Evolutionary conservation across 2,113 vertebrate genomes (phyloP).

Genomic region (Paralichthys olivaceus): DNA sequence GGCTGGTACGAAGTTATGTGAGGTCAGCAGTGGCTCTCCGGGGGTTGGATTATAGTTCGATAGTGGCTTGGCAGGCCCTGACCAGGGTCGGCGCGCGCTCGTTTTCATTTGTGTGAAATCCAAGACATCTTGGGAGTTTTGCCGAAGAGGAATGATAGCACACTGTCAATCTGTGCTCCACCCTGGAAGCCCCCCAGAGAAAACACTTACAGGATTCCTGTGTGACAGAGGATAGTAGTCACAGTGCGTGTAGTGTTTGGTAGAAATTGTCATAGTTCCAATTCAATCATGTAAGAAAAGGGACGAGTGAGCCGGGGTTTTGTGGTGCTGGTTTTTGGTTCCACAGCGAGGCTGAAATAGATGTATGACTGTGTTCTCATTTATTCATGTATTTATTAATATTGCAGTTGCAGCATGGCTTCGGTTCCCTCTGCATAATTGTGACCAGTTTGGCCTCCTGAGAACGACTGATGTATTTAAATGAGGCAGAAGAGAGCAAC

Average conservation of each 20-base stretch:
- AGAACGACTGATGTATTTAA: background rate
- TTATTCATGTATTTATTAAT: constrained; percentile 8
- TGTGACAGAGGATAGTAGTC: constrained; percentile 44
- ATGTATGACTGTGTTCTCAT: background rate
- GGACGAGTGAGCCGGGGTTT: constrained; percentile 21
- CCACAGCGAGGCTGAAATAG: background rate
- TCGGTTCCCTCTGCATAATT: background rate
- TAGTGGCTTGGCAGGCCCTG: constrained; percentile 32
- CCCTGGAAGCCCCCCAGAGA: constrained; percentile 40
- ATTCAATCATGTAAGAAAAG: constrained; percentile 39
- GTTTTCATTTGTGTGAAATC: constrained; percentile 61
- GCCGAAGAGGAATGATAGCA: constrained; percentile 45
- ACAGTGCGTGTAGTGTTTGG: constrained; percentile 36
- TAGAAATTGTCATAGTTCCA: constrained; percentile 42
- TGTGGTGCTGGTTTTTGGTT: constrained; percentile 8
- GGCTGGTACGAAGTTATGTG: constrained; percentile 32
- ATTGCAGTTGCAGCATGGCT: background rate
- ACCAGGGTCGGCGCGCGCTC: constrained; percentile 12
- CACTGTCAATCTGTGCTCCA: constrained; percentile 50
- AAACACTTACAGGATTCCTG: constrained; percentile 38
- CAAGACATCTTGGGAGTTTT: constrained; percentile 51
- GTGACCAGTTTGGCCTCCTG: background rate
- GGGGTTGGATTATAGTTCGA: constrained; percentile 51
- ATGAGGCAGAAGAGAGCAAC: background rate
- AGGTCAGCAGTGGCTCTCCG: constrained; percentile 25